phyloP scores from a whole-genome alignment of 2,888 invertebrate genomes.

The Drosophila colorata region DNA sequence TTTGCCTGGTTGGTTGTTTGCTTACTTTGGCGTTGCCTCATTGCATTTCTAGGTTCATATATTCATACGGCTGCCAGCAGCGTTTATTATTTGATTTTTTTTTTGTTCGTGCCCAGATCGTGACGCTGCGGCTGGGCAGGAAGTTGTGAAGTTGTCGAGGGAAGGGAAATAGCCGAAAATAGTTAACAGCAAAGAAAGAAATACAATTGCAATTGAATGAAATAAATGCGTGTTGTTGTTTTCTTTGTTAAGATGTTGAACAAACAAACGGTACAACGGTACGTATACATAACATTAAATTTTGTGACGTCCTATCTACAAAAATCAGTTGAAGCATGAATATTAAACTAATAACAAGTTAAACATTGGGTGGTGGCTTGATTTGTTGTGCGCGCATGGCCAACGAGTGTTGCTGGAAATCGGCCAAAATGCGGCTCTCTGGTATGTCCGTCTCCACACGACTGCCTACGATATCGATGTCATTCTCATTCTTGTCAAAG shows the following conservation, averaged over 20 bases:
- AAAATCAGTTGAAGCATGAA: conserved; percentile 9
- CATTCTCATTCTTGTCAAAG: conserved; percentile 73
- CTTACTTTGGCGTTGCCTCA: conserved; percentile 68
- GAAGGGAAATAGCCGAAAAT: conserved; percentile 7
- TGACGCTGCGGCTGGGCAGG: conserved; percentile 43
- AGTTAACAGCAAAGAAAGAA: conserved; percentile 22
- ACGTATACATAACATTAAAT: conserved; percentile 56
- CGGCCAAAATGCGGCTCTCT: conserved; percentile 82
- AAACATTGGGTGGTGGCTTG: conserved; percentile 29
- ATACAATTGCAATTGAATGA: conserved; percentile 31
- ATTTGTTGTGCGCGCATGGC: conserved; percentile 32
- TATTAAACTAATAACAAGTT: conserved; percentile 28
- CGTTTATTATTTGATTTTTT: conserved; percentile 37
- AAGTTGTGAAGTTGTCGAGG: conserved; percentile 18
- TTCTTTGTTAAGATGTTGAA: conserved; percentile 9
- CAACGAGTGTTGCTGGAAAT: conserved; percentile 79
- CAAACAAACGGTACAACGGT: conserved; percentile 33
- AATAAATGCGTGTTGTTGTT: conserved; percentile 34
- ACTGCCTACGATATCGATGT: conserved; percentile 80
- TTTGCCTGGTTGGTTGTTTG: conserved; percentile 13
- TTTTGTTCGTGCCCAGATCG: conserved; percentile 22
- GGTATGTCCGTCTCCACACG: conserved; percentile 84
- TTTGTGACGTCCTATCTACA: conserved; percentile 45
- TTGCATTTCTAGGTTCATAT: conserved; percentile 75
- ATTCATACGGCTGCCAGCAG: conserved; percentile 48